phyloP scores from a whole-genome alignment of 2,888 invertebrate species.

The Ashinkailepas kermadecensis region DNA sequence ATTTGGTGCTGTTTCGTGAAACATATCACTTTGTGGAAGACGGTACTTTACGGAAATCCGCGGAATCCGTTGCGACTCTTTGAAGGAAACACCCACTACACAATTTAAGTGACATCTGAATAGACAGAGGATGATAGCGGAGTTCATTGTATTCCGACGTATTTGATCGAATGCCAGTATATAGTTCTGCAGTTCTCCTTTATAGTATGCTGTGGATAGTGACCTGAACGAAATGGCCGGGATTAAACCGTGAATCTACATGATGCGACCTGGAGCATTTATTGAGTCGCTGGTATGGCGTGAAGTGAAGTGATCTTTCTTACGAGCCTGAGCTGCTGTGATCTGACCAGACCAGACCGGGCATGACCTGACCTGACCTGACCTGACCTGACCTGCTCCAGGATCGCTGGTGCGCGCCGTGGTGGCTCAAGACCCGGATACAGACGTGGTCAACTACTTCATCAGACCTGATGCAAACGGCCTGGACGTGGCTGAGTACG shows the following conservation, averaged over 20 bases:
- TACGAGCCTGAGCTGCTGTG: neutral
- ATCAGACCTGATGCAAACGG: neutral
- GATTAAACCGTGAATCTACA: neutral
- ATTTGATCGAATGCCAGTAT: too few species aligned
- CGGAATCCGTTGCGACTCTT: too few species aligned
- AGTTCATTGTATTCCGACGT: too few species aligned
- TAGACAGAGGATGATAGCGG: too few species aligned
- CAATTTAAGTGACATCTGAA: too few species aligned
- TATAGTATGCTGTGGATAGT: neutral
- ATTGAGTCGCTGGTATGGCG: neutral
- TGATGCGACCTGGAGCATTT: neutral
- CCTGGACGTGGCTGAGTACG: neutral
- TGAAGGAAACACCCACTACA: too few species aligned
- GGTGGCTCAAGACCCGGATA: neutral
- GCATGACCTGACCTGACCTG: neutral
- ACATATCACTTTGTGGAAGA: too few species aligned
- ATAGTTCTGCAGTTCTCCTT: too few species aligned
- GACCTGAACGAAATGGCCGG: neutral
- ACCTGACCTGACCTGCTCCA: conserved; percentile 2
- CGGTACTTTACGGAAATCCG: too few species aligned
- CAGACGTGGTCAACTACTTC: conserved; percentile 17
- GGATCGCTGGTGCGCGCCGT: conserved; percentile 13
- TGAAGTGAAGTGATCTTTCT: neutral
- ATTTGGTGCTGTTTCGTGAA: too few species aligned
- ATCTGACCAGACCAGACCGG: neutral